Percentiles rank a stretch among this genome's conserved stretches.
Conservation (phyloP, 1,140 invertebrate genomes). For the Muscidifurax raptorellus region DNA sequence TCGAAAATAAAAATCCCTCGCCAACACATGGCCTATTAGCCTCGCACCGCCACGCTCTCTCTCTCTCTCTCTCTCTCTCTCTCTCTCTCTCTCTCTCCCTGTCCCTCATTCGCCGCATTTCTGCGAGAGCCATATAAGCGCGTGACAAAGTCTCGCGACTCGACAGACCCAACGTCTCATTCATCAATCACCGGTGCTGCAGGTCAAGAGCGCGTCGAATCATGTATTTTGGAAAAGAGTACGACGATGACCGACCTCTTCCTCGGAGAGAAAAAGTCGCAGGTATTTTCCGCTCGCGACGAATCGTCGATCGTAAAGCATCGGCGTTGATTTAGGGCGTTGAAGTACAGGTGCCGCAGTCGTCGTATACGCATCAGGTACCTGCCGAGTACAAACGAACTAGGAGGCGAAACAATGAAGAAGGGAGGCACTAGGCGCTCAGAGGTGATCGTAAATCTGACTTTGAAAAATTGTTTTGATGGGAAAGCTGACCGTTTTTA, state of each 20-base stretch:
- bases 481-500: no score
- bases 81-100: no score
- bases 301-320: slow-evolving; percentile 42
- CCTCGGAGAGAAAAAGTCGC: not conserved
- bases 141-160: slow-evolving; percentile 34
- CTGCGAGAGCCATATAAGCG: not conserved
- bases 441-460: not conserved
- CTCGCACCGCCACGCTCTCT: not conserved
- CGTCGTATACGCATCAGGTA: not conserved
- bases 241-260: not conserved
- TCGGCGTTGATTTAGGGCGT: slow-evolving; percentile 44
- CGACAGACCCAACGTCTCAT: slow-evolving; percentile 25
- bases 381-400: not conserved
- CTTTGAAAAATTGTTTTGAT: not conserved
- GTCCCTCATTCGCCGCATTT: no score
- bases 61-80: no score
- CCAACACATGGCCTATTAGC: slow-evolving; percentile 5
- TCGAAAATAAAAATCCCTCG: not conserved
- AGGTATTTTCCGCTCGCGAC: slow-evolving; percentile 34
- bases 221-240: slow-evolving; percentile 45
- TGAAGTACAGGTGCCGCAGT: slow-evolving; percentile 39
- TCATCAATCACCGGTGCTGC: slow-evolving; percentile 37
- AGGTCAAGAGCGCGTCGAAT: slow-evolving; percentile 44
- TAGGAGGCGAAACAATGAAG: not conserved
- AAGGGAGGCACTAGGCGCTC: not conserved